Evolutionary conservation across 2,888 invertebrate genomes (phyloP).

Genomic region (Tetranychus piercei): DNA sequence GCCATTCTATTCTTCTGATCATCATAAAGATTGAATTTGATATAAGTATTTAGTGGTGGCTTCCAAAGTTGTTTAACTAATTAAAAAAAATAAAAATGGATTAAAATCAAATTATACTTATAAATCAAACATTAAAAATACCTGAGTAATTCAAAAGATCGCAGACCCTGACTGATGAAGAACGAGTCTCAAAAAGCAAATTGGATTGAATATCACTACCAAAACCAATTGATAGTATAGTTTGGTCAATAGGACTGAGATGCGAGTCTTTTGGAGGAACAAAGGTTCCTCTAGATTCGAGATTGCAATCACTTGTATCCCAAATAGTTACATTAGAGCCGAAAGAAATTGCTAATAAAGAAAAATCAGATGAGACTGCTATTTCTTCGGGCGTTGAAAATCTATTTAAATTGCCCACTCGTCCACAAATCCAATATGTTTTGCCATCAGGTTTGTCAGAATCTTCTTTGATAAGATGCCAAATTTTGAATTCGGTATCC

Average conservation of each 20-base stretch:
- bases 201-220: neutral
- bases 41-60: neutral
- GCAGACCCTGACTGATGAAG: neutral
- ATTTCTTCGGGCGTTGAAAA: slow-evolving; percentile 41
- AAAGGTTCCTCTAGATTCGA: neutral
- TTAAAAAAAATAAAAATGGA: neutral
- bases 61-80: slow-evolving; percentile 8
- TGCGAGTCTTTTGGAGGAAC: neutral
- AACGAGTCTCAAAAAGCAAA: neutral
- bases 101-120: slow-evolving; percentile 1
- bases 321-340: slow-evolving; percentile 49
- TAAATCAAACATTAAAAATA: neutral
- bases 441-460: slow-evolving; percentile 36
- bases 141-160: neutral
- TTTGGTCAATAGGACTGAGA: neutral
- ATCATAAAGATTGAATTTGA: slow-evolving; percentile 3
- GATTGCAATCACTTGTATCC: slow-evolving; percentile 35
- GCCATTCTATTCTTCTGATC: neutral
- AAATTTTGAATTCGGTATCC: slow-evolving; percentile 51
- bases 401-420: slow-evolving; percentile 12
- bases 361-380: slow-evolving; percentile 55
- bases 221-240: slow-evolving; percentile 6
- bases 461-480: slow-evolving; percentile 37
- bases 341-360: slow-evolving; percentile 51
- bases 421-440: slow-evolving; percentile 19